Evolutionary conservation across 2,113 vertebrate genomes (phyloP), one percentile per base, ranked within the genome.

Genomic region (Acanthisitta chloris): DNA sequence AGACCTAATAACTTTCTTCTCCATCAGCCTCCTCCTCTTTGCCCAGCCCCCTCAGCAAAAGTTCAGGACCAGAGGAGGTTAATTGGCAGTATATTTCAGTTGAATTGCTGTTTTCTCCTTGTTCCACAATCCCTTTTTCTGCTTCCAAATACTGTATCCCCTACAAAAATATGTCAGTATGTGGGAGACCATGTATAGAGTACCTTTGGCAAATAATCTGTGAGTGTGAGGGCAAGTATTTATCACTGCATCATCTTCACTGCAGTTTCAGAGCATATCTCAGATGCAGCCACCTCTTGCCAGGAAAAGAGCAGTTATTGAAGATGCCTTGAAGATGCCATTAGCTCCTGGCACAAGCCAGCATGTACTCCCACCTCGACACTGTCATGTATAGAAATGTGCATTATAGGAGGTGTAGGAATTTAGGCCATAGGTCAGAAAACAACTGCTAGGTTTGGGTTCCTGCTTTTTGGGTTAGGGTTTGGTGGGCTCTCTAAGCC

Each of bases 401-500:
- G 1, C 38, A 1, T 80, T 58, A 26, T 33, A 19, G 40, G 40
- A 55, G 48, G 19, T 0, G 0, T 58, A 77, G n/a, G 24, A 94
- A 42, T 90, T 33, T 15, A 25, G 54, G 36, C 28, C 48, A 3
- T 23, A 28, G 52, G 36, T 79, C 66, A 57, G 61, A 57, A 72
- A 79, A 17, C n/a, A 84, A 4, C 54, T 14, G 1, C 57, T 81
- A 3, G 13, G n/a, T 67, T 79, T 66, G 48, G 6, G 42, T 66
- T 73, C 38, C 65, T 92, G 59, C 40, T 45, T 21, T 74, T 73
- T 18, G 29, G 25, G 42, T 58, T 66, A 12, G 34, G 16, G 4
- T 38, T 61, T 87, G 33, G 26, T 83, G 28, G 11, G 4, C 14
- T 57, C 61, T 45, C 40, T 71, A 86, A 72, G 25, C 31, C 61